Evolutionary conservation across 2,113 vertebrate species (phyloP).

Genomic region (Prunella fulvescens): DNA sequence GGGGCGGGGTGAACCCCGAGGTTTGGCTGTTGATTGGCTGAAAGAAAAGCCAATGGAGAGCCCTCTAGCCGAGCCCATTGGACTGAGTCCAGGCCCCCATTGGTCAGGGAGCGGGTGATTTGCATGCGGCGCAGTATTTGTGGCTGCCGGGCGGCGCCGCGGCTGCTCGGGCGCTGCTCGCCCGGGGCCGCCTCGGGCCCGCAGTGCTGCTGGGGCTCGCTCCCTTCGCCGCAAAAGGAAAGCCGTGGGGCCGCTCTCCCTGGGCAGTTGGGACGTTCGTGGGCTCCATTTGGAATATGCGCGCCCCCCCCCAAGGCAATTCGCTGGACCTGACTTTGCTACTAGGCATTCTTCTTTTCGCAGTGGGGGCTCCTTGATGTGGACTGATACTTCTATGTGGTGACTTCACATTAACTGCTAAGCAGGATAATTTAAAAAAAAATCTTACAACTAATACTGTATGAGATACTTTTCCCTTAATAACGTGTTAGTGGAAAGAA

Average conservation of each 20-base stretch:
- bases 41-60: background rate
- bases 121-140: background rate
- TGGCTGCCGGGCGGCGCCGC: too few species aligned
- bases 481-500: background rate
- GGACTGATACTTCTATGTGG: background rate
- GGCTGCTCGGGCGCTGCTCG: too few species aligned
- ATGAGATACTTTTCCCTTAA: background rate
- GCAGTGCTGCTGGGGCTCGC: background rate
- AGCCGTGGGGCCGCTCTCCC: too few species aligned
- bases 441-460: background rate
- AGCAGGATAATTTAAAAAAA: background rate
- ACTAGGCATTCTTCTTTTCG: background rate
- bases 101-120: background rate
- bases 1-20: rapidly evolving
- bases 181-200: rapidly evolving
- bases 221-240: background rate
- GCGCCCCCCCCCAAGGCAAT: background rate
- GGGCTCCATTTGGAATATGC: background rate
- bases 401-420: background rate
- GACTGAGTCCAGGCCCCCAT: rapidly evolving
- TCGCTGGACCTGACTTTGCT: background rate
- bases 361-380: background rate
- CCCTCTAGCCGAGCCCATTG: rapidly evolving
- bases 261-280: background rate
- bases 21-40: background rate